A percentile compares a stretch with the other conserved stretches of the same genome.
Evolutionary conservation across 2,797 vertebrate genomes (phyloP).

Genomic region (Buceros bicornis): DNA sequence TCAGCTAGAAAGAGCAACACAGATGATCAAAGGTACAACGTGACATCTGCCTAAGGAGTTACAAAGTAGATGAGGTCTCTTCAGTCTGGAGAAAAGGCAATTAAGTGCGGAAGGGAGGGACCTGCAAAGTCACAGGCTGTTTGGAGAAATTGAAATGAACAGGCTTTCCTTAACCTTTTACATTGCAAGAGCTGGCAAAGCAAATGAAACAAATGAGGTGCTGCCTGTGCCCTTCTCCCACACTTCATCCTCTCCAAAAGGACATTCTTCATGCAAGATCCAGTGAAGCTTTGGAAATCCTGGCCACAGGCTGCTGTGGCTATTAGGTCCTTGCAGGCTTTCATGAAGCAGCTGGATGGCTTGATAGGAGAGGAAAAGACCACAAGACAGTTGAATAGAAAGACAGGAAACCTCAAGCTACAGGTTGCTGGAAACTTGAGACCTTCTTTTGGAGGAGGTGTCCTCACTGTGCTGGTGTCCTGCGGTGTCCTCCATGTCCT

Average conservation of each 20-base stretch:
- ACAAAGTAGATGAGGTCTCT: background rate
- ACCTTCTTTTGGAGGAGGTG: background rate
- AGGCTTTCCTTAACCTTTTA: background rate
- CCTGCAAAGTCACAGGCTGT: background rate
- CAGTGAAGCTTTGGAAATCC: background rate
- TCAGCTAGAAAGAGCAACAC: background rate
- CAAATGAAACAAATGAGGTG: fast-evolving
- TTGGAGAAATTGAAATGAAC: background rate
- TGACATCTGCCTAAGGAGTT: background rate
- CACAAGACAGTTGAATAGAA: background rate
- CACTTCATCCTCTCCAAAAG: fast-evolving
- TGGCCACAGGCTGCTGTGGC: background rate
- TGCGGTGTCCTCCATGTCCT: fast-evolving
- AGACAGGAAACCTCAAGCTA: fast-evolving
- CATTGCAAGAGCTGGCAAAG: background rate
- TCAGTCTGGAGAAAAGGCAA: background rate
- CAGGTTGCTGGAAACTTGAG: background rate
- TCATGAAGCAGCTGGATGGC: background rate
- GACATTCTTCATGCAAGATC: background rate
- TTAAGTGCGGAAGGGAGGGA: background rate
- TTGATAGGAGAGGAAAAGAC: background rate
- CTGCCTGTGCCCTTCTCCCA: background rate
- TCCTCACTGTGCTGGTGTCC: background rate
- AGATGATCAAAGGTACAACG: background rate
- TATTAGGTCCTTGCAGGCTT: background rate